A percentile compares a stretch with the other conserved stretches of the same genome.
These are phyloP conservation scores for Eutolmus rufibarbis DNA, from an alignment of 2,888 invertebrate genomes.

Conservation along the genomic window DNA sequence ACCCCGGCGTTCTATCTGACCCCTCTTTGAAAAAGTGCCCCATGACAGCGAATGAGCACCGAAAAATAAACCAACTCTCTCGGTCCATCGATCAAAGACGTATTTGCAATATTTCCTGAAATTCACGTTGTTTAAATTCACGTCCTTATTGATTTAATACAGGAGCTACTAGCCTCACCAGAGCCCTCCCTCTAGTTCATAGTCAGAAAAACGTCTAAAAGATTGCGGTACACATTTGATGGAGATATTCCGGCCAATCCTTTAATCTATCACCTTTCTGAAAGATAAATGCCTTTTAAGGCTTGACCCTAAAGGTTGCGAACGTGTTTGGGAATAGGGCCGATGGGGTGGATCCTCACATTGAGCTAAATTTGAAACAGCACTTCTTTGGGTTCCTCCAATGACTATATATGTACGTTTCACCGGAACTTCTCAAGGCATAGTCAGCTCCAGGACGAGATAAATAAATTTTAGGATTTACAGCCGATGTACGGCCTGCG, in stretches of 20 bases:
- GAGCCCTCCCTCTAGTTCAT: not conserved
- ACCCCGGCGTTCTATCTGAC: not conserved
- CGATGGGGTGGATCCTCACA: not conserved
- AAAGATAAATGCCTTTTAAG: slow-evolving; percentile 18
- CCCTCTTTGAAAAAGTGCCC: not conserved
- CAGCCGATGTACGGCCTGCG: not conserved
- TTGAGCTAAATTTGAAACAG: not conserved
- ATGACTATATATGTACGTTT: not conserved
- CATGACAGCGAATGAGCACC: not conserved
- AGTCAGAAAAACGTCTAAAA: not conserved
- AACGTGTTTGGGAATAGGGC: not conserved
- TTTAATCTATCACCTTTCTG: slow-evolving; percentile 6
- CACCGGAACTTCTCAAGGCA: not conserved
- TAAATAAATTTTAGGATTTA: slow-evolving; percentile 12
- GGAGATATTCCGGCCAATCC: slow-evolving; percentile 1
- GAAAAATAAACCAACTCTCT: not conserved
- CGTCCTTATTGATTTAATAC: slow-evolving; percentile 1
- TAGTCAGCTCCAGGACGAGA: not conserved
- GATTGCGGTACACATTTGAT: slow-evolving; percentile 12
- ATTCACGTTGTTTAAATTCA: slow-evolving; percentile 4
- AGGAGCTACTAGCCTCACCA: not conserved
- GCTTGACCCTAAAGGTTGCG: not conserved
- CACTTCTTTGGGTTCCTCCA: not conserved
- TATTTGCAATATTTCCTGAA: not conserved
- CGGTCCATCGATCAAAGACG: not conserved